These are phyloP conservation scores for Drosophila demipolita DNA, from an alignment of 2,888 invertebrate genomes.

Conservation along the genomic window DNA sequence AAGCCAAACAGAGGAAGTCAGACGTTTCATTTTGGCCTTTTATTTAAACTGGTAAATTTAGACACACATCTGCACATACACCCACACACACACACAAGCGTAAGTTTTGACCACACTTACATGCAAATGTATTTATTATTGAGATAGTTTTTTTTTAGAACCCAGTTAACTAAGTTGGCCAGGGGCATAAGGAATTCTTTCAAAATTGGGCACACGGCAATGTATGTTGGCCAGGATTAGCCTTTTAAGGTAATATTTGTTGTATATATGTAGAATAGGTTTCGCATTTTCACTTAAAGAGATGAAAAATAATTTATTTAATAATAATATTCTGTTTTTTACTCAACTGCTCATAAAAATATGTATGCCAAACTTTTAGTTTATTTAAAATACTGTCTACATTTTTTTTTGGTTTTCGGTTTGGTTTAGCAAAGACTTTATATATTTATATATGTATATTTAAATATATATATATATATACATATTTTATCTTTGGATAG, in stretches of 20 bases:
- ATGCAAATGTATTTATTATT: conserved; percentile 39
- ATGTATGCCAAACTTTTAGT: background rate
- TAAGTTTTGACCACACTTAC: conserved; percentile 25
- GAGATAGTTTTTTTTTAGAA: conserved; percentile 25
- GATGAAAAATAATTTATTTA: conserved; percentile 11
- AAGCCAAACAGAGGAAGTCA: conserved; percentile 34
- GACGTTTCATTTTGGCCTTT: conserved; percentile 47
- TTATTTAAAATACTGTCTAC: background rate
- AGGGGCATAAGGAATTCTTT: conserved; percentile 37
- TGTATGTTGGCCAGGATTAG: background rate
- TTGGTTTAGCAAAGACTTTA: background rate
- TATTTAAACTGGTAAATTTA: conserved; percentile 51
- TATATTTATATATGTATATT: too few species aligned
- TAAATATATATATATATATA: background rate
- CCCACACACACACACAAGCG: background rate
- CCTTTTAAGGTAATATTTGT: background rate
- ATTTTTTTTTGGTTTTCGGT: background rate
- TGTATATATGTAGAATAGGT: background rate
- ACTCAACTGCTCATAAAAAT: background rate
- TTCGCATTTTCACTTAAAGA: conserved; percentile 5
- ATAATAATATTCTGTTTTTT: background rate
- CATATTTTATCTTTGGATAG: background rate
- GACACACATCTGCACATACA: conserved; percentile 12
- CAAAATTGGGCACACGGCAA: conserved; percentile 21
- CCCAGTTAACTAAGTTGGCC: conserved; percentile 44